Percentiles rank a stretch among this genome's conserved stretches.
phyloP scores from a whole-genome alignment of 2,113 vertebrate species.

The Eulemur rufifrons region DNA sequence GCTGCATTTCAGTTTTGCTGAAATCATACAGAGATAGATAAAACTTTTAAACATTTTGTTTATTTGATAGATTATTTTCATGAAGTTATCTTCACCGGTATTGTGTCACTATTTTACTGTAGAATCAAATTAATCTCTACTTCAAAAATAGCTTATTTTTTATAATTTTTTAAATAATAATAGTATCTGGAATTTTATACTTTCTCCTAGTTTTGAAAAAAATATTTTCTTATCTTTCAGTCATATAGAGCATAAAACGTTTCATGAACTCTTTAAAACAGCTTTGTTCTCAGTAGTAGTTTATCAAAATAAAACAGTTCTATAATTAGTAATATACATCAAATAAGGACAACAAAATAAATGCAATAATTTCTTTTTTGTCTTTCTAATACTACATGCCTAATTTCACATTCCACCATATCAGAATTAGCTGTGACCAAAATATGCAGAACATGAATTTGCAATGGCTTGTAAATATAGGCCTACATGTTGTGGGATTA shows the following conservation, averaged over 20 bases:
- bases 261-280: constrained; percentile 37
- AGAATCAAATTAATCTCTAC: background rate
- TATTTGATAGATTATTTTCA: background rate
- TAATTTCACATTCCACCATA: constrained; percentile 60
- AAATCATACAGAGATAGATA: background rate
- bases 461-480: constrained; percentile 67
- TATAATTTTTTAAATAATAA: constrained; percentile 5
- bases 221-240: constrained; percentile 15
- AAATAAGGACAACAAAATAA: constrained; percentile 39
- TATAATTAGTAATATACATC: background rate
- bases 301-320: constrained; percentile 26
- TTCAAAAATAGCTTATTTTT: background rate
- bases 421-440: constrained; percentile 73
- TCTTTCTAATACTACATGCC: background rate
- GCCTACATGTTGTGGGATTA: constrained; percentile 61
- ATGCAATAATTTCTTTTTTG: constrained; percentile 21
- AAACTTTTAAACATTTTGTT: background rate
- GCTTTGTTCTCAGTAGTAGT: background rate
- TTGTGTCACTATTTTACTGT: background rate
- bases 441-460: constrained; percentile 68
- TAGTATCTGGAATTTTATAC: background rate
- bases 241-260: background rate
- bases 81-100: background rate
- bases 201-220: background rate
- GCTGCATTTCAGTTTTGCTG: background rate